Conservation (phyloP, 2,888 invertebrate species). For the Acleris laterana region DNA sequence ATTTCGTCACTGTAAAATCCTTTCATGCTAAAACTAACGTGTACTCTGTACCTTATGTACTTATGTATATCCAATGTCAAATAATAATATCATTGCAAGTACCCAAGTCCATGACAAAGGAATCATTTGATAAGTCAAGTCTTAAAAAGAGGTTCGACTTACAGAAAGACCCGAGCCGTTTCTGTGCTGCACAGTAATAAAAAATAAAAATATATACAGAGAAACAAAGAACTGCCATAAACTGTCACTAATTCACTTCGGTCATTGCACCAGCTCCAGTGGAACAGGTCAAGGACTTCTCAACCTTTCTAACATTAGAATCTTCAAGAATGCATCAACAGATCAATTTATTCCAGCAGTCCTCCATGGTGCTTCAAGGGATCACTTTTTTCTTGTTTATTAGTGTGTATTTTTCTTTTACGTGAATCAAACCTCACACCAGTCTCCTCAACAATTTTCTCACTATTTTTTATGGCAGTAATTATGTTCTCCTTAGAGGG, state of each 20-base stretch:
- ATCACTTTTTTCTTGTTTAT: constrained; percentile 59
- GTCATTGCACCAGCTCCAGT: constrained; percentile 15
- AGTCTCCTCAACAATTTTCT: constrained; percentile 73
- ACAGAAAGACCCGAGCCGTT: neutral
- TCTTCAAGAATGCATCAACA: constrained; percentile 6
- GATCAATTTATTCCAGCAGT: constrained; percentile 35
- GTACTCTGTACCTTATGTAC: constrained; percentile 5
- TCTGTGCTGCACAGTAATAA: neutral
- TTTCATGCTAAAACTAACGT: constrained; percentile 3
- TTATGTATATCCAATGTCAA: constrained; percentile 19
- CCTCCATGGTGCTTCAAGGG: constrained; percentile 65
- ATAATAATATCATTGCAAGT: constrained; percentile 24
- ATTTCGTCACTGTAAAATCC: constrained; percentile 19
- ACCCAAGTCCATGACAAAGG: constrained; percentile 5
- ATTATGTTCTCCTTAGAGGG: constrained; percentile 79
- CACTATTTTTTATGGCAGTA: constrained; percentile 77
- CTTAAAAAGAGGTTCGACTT: neutral
- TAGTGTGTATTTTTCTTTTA: constrained; percentile 66
- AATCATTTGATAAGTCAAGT: neutral
- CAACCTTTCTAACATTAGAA: constrained; percentile 7
- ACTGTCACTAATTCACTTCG: constrained; percentile 13
- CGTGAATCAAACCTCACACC: constrained; percentile 74
- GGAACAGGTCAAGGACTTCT: constrained; percentile 10
- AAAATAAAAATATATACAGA: neutral
- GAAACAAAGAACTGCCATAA: neutral